Evolutionary conservation across 2,113 vertebrate species (phyloP).

Genomic region (Tupaia tana): DNA sequence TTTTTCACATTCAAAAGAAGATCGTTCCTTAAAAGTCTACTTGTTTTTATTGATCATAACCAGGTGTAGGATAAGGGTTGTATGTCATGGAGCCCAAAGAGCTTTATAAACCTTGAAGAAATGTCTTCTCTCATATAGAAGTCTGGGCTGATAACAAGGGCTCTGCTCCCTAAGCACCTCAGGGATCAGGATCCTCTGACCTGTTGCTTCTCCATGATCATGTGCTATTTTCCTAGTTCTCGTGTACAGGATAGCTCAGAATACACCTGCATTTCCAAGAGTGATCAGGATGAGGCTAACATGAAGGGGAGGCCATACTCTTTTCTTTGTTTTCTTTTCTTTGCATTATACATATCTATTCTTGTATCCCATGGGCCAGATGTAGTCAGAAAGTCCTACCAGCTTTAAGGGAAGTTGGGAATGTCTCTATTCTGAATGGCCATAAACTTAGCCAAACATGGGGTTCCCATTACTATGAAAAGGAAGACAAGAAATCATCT

Average conservation of each 20-base stretch:
- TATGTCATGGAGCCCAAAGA: background rate
- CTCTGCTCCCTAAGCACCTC: background rate
- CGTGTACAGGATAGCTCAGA: background rate
- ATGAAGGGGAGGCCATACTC: background rate
- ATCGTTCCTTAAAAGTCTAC: background rate
- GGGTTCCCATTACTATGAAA: background rate
- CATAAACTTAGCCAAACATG: background rate
- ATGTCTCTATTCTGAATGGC: background rate
- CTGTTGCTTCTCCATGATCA: background rate
- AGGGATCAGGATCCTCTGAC: background rate
- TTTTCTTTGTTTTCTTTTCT: background rate
- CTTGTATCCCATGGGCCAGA: background rate
- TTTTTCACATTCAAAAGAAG: background rate
- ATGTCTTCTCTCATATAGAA: background rate
- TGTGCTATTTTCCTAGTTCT: background rate
- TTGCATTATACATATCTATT: background rate
- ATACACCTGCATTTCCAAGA: background rate
- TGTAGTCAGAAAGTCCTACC: background rate
- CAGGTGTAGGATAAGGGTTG: background rate
- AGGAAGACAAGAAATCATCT: background rate
- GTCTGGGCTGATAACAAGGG: background rate
- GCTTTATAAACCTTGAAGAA: background rate
- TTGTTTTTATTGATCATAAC: background rate
- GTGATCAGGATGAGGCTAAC: background rate
- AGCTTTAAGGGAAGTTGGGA: background rate